These are phyloP conservation scores for Dallia pectoralis DNA, from an alignment of 2,797 vertebrate genomes.

Conservation along the genomic window DNA sequence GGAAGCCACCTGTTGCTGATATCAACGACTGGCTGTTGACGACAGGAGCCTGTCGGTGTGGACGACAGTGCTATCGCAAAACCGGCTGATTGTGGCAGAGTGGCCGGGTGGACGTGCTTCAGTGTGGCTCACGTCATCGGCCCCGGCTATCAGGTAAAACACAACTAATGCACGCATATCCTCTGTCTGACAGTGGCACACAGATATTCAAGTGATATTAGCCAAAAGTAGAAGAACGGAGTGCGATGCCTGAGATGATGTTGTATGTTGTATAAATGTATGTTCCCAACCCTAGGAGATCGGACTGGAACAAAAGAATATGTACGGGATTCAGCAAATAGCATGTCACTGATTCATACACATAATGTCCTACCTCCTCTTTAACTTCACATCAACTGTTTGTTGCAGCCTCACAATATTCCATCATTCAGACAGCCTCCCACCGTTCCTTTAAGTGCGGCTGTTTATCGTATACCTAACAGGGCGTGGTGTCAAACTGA, in stretches of 20 bases:
- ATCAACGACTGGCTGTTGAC: neutral
- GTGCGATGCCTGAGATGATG: neutral
- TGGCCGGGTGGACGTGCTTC: neutral
- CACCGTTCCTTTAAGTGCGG: neutral
- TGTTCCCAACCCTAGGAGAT: too few species aligned
- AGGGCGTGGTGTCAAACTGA: too few species aligned
- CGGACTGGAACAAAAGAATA: neutral
- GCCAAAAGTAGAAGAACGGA: neutral
- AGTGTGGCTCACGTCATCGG: neutral
- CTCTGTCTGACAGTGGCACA: neutral
- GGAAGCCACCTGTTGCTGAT: neutral
- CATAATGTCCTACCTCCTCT: slow-evolving; percentile 8
- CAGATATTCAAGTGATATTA: neutral
- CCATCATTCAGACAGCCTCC: neutral
- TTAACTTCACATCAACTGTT: neutral
- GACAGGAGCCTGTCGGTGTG: neutral
- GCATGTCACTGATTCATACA: slow-evolving; percentile 3
- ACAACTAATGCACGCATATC: too few species aligned
- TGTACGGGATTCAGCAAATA: neutral
- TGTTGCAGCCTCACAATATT: neutral
- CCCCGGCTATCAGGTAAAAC: neutral
- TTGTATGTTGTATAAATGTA: too few species aligned
- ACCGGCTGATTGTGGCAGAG: slow-evolving; percentile 1
- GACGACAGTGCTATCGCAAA: neutral
- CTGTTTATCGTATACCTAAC: neutral